A percentile compares a stretch with the other conserved stretches of the same genome.
Evolutionary conservation across 2,888 invertebrate genomes (phyloP).

Genomic region (Pammene aurita): DNA sequence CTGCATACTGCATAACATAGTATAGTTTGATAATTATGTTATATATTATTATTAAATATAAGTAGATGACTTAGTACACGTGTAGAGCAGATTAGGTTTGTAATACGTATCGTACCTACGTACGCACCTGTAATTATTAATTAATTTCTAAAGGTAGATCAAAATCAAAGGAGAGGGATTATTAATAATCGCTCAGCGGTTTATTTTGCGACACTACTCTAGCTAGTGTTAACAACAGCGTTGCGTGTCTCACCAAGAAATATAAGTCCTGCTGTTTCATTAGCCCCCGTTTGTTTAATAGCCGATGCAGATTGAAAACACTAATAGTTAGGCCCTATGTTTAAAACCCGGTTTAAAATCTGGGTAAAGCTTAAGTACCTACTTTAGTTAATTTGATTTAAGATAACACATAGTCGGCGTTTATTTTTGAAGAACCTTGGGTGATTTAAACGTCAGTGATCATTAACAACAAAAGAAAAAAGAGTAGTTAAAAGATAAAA

Average conservation of each 20-base stretch:
- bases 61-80: too few relatives aligned
- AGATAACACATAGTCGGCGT: neutral
- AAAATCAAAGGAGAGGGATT: neutral
- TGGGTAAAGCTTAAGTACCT: neutral
- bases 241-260: slow-evolving; percentile 46
- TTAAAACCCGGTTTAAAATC: slow-evolving; percentile 7
- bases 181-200: slow-evolving; percentile 40
- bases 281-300: slow-evolving; percentile 32
- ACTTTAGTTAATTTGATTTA: slow-evolving; percentile 17
- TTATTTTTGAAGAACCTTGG: neutral
- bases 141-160: too few relatives aligned
- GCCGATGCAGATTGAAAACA: slow-evolving; percentile 19
- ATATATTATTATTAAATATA: too few relatives aligned
- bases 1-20: too few relatives aligned
- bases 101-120: too few relatives aligned
- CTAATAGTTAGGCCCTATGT: slow-evolving; percentile 23
- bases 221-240: slow-evolving; percentile 48
- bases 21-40: too few relatives aligned
- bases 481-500: too few relatives aligned
- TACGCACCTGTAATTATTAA: too few relatives aligned
- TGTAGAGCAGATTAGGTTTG: too few relatives aligned
- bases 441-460: neutral
- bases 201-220: slow-evolving; percentile 43
- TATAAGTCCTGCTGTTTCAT: slow-evolving; percentile 37
- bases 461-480: neutral